These are phyloP conservation scores for Leptinotarsa rubiginosa DNA, from an alignment of 2,888 invertebrate genomes.

Conservation along the genomic window DNA sequence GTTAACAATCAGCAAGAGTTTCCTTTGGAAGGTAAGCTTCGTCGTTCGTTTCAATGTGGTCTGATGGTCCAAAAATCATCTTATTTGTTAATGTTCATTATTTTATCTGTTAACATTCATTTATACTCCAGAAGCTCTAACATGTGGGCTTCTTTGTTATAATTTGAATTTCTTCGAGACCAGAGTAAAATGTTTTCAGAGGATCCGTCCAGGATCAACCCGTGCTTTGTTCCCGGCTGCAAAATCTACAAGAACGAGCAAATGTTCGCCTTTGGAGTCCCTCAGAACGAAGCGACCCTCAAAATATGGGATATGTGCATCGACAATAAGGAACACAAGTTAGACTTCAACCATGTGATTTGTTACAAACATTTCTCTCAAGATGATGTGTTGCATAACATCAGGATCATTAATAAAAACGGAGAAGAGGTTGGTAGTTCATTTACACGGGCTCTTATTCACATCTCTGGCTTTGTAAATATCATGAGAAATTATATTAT, in stretches of 20 bases:
- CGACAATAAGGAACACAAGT: conserved; percentile 8
- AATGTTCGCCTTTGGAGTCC: conserved; percentile 28
- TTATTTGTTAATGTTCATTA: too few species aligned
- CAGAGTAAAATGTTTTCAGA: background rate
- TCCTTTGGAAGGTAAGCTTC: conserved; percentile 15
- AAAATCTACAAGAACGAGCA: conserved; percentile 27
- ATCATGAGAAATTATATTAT: too few species aligned
- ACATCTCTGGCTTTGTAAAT: too few species aligned
- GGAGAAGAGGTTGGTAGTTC: conserved; percentile 10
- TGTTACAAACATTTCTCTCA: conserved; percentile 34
- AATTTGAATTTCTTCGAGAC: too few species aligned
- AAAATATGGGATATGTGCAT: conserved; percentile 34
- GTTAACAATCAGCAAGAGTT: conserved; percentile 12
- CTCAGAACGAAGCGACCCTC: conserved; percentile 19
- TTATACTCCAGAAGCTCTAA: too few species aligned
- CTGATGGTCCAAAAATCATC: too few species aligned
- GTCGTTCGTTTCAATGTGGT: background rate
- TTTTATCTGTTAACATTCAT: too few species aligned
- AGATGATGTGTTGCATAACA: conserved; percentile 26
- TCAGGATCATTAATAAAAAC: conserved; percentile 10
- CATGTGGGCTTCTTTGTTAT: too few species aligned
- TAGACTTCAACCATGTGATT: conserved; percentile 19
- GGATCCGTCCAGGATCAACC: conserved; percentile 11
- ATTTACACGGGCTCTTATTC: background rate
- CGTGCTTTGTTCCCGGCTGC: conserved; percentile 29